Base-by-base conservation (phyloP, 2,888 invertebrate species). In the Polia nebulosa region DNA sequence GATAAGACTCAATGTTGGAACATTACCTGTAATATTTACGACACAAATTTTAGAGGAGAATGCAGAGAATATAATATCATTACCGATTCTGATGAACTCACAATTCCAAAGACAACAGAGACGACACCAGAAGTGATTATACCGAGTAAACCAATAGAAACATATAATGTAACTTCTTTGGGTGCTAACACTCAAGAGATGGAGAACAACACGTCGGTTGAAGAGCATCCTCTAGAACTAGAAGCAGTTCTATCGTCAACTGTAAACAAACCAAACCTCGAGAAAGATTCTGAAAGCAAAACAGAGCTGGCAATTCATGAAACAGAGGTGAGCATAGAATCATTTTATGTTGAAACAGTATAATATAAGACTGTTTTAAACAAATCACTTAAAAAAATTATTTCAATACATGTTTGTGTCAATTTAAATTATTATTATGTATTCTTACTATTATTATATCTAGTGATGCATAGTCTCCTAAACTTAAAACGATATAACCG, bases 11-110 rank as follows among this genome's bases (percentile, higher is more conserved):
- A 91, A 7, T 96, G 96, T 81, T 88, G 80, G 13, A 95, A 94
- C 65, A 84, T 91, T 47, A 93, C 94, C 9, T 96, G 96, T 79
- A 95, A 90, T 72, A 91, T 96, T 80, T 96, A 96, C 80, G 96
- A 96, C 64, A 96, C 96, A 0, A 88, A 95, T 77, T 84, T 95
- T 68, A 91, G 84, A 55, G 96, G 96, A 11, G 92, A 95, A 80
- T 96, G 96, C 81, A 89, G 92, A 55, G 91, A 90, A 70, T 94
- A 92, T 76, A 92, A 92, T 52, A 91, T 87, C 13, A 75, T 83
- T 29, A 44, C 86, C 8, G 87, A 87, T 41, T 85, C 88, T 1
- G 89, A 90, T 39, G 87, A 89, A 57, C 81, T 82, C 3, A 66
- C 79, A 17, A 66, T 83, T 17, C 67, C 85, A 2, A 84, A 84